phyloP scores from a whole-genome alignment of 2,797 vertebrate genomes.

The Choloepus didactylus region DNA sequence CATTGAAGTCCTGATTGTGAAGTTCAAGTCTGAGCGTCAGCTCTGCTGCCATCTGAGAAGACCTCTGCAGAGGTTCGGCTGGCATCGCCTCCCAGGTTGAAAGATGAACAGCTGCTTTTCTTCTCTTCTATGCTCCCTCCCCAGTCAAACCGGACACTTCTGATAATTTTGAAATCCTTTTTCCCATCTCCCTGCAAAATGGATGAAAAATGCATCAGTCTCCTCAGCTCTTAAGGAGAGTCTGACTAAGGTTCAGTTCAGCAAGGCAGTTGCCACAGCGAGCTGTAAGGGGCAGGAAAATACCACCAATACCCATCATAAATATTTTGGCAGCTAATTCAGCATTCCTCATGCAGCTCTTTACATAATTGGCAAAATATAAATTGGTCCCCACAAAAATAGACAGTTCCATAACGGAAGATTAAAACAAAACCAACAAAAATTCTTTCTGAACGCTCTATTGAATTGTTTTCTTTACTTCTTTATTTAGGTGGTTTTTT shows the following conservation, averaged over 20 bases:
- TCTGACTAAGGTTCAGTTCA: not conserved
- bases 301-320: not conserved
- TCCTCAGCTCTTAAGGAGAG: not conserved
- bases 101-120: accelerated
- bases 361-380: not conserved
- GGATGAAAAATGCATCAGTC: not conserved
- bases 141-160: not conserved
- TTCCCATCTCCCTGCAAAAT: not conserved
- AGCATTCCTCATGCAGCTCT: not conserved
- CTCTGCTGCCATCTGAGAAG: accelerated
- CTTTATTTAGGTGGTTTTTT: too few species aligned
- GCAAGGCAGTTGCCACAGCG: too few species aligned
- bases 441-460: constrained; percentile 33
- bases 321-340: not conserved
- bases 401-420: not conserved
- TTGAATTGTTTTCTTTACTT: not conserved
- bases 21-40: accelerated
- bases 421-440: constrained; percentile 53
- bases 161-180: not conserved
- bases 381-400: not conserved
- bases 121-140: not conserved
- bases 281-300: not conserved
- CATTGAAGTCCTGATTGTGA: accelerated
- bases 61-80: not conserved
- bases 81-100: accelerated